phyloP scores from a whole-genome alignment of 2,113 vertebrate species.

The Phalacrocorax brasilianus region DNA sequence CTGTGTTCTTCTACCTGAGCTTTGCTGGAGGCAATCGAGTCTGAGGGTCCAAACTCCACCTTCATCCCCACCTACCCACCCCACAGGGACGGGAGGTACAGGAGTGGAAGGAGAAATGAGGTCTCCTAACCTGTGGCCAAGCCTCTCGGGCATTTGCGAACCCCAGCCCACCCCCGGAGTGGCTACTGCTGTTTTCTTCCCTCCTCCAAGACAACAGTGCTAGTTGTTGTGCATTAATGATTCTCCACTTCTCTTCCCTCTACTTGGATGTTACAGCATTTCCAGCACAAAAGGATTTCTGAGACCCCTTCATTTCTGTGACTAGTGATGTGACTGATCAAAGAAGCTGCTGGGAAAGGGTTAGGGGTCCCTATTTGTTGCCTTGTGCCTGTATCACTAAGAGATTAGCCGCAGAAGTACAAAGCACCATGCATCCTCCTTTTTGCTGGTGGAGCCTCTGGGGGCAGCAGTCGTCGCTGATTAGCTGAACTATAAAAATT shows the following conservation, averaged over 20 bases:
- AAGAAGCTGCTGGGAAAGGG: neutral
- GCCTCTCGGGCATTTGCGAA: neutral
- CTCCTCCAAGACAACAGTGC: neutral
- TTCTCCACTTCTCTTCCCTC: neutral
- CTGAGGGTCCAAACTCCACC: neutral
- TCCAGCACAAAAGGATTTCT: neutral
- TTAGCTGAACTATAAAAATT: neutral
- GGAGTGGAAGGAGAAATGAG: accelerated
- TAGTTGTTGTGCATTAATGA: neutral
- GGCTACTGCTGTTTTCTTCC: neutral
- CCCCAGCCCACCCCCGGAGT: neutral
- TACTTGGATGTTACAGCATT: neutral
- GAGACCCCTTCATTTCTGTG: neutral
- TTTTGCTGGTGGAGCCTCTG: neutral
- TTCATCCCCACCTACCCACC: neutral
- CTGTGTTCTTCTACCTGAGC: neutral
- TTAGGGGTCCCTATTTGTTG: neutral
- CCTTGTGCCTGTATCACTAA: neutral
- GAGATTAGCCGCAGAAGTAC: neutral
- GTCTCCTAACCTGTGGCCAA: neutral
- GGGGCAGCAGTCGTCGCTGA: neutral
- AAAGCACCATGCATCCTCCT: accelerated
- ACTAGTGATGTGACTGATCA: neutral
- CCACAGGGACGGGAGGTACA: neutral
- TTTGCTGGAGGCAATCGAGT: neutral